Evolutionary conservation across 2,888 invertebrate genomes (phyloP), one percentile per base, ranked within the genome.

Genomic region (Caenorhabditis uteleia): DNA sequence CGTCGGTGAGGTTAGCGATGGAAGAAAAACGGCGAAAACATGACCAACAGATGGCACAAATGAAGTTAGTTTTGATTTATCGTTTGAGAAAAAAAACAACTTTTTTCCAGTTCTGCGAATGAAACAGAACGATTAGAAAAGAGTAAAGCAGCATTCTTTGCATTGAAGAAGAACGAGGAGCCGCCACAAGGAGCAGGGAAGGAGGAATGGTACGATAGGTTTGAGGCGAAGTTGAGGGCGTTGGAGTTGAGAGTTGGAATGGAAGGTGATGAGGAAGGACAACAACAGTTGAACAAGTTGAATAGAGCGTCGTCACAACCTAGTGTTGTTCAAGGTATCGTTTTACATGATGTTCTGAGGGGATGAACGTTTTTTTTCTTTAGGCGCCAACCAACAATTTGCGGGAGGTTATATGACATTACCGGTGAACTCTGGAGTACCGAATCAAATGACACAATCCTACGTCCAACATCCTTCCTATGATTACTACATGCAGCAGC

Each of bases 111-210:
- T 40, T 73, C 78, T 10, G 65, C 69, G 42, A 70, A 71, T 21
- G 81, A 80, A 47, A 69, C 61, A 14, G 78, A 82, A 34, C 59
- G 81, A 27, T 55, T 64, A 31, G 75, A 81, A 55, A 72, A 69
- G 64, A 72, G 78, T 40, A 83, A 83, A 45, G 79, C 80, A 4
- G 82, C 82, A 12, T 82, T 82, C 61, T 82, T 82, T 62, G 76
- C 77, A 23, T 67, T 81, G 10, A 50, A 49, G 18, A 66, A 66
- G 14, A 59, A 58, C 26, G 59, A 66, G 12, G 57, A 56, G 23
- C 49, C 54, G 8, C 21, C 18, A 31, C 33, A 39, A 20, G 47
- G 43, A 36, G 44, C 42, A 21, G 60, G 48, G 6, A 64, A 64
- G 31, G 58, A 57, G 26, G 54, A 57, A 39, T 58, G 57, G 64